phyloP scores from a whole-genome alignment of 2,797 vertebrate genomes.

The Calcarius lapponicus region DNA sequence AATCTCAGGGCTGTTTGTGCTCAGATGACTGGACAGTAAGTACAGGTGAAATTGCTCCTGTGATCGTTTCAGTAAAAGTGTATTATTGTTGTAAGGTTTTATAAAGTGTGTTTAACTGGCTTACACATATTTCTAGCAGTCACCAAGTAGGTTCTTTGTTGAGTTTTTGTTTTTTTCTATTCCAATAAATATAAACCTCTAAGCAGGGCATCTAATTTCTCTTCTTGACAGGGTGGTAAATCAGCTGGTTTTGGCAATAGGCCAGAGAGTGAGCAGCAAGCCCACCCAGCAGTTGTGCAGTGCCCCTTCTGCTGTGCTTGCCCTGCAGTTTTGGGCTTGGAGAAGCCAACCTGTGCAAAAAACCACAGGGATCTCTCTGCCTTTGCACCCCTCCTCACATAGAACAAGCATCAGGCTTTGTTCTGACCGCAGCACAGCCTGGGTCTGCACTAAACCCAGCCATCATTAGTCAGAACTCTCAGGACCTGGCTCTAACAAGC shows the following conservation, averaged over 20 bases:
- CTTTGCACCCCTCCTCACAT: neutral
- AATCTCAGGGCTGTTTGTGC: conserved; percentile 65
- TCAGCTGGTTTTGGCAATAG: conserved; percentile 9
- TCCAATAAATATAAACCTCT: conserved; percentile 27
- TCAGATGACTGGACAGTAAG: conserved; percentile 66
- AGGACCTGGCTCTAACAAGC: neutral
- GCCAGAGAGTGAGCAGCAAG: neutral
- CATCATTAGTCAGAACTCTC: neutral
- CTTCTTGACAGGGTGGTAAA: conserved; percentile 4
- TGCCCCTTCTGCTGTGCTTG: neutral
- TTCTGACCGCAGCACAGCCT: neutral
- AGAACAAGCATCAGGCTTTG: neutral
- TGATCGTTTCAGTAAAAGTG: conserved; percentile 56
- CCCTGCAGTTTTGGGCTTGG: neutral
- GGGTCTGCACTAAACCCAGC: neutral
- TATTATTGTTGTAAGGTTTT: conserved; percentile 50
- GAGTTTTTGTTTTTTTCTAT: neutral
- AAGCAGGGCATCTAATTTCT: neutral
- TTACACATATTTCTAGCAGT: conserved; percentile 22
- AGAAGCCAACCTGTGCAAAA: neutral
- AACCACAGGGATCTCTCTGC: neutral
- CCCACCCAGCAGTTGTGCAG: neutral
- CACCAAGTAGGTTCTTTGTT: neutral
- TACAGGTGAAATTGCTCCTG: conserved; percentile 65
- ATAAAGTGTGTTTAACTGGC: conserved; percentile 49